Conservation (phyloP, 2,888 invertebrate species). For the Metacarcinus magister region DNA sequence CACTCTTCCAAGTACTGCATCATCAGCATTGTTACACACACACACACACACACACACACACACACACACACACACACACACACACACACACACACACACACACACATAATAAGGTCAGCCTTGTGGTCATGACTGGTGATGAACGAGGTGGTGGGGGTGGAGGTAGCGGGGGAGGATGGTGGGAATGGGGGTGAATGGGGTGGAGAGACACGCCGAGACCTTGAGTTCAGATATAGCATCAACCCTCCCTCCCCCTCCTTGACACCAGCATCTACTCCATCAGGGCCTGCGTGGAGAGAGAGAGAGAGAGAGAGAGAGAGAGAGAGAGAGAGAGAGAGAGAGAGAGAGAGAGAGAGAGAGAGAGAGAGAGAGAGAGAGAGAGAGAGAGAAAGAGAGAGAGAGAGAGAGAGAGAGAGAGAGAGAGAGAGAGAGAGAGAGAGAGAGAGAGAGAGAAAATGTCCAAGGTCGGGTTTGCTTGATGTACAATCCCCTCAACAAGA, state of each 20-base stretch:
- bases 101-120: not conserved
- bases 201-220: not conserved
- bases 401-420: not conserved
- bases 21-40: not conserved
- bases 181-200: not conserved
- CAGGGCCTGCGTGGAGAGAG: not conserved
- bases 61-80: slow-evolving; percentile 26
- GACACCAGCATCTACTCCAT: not conserved
- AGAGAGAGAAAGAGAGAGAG: not conserved
- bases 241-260: not conserved
- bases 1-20: too few species aligned
- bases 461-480: slow-evolving; percentile 32
- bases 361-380: not conserved
- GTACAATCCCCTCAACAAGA: slow-evolving; percentile 12
- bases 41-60: slow-evolving; percentile 13
- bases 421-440: not conserved
- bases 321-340: not conserved
- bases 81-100: slow-evolving; percentile 26
- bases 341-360: not conserved
- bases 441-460: not conserved
- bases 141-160: not conserved
- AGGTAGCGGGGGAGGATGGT: not conserved
- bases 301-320: not conserved
- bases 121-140: not conserved
- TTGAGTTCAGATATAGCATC: not conserved